These are phyloP conservation scores for Hylyphantes graminicola DNA, from an alignment of 1,140 invertebrate species.

Conservation along the genomic window DNA sequence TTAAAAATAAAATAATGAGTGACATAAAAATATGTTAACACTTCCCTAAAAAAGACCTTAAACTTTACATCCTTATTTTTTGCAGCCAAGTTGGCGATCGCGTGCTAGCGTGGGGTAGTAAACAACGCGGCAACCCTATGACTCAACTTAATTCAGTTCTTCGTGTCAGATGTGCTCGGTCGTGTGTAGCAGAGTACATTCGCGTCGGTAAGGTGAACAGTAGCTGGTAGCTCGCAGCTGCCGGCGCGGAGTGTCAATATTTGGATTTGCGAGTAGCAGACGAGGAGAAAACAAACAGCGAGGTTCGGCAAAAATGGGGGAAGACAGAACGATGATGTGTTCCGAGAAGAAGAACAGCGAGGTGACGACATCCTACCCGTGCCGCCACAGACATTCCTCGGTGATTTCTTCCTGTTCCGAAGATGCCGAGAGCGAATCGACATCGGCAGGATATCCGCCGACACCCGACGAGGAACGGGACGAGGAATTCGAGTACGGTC, in stretches of 20 bases:
- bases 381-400: slow-evolving; percentile 46
- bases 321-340: slow-evolving; percentile 44
- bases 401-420: slow-evolving; percentile 51
- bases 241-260: slow-evolving; percentile 16
- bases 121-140: slow-evolving; percentile 2
- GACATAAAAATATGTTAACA: not conserved
- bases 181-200: slow-evolving; percentile 46
- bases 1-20: not conserved
- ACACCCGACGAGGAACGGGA: slow-evolving; percentile 43
- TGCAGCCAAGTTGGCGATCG: not conserved
- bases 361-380: slow-evolving; percentile 1
- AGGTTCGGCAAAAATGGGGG: slow-evolving; percentile 19
- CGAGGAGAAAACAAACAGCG: not conserved
- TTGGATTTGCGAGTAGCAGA: not conserved
- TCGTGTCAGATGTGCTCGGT: slow-evolving; percentile 57
- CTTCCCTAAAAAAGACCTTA: no score
- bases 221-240: slow-evolving; percentile 11
- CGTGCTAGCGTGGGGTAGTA: not conserved
- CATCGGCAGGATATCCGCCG: slow-evolving; percentile 36
- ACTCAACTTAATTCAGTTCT: slow-evolving; percentile 48
- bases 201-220: slow-evolving; percentile 31
- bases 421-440: slow-evolving; percentile 49
- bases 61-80: not conserved
- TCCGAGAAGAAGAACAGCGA: slow-evolving; percentile 27
- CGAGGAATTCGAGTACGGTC: slow-evolving; percentile 87